phyloP scores from a whole-genome alignment of 2,888 invertebrate species.

The Coenonympha glycerion region DNA sequence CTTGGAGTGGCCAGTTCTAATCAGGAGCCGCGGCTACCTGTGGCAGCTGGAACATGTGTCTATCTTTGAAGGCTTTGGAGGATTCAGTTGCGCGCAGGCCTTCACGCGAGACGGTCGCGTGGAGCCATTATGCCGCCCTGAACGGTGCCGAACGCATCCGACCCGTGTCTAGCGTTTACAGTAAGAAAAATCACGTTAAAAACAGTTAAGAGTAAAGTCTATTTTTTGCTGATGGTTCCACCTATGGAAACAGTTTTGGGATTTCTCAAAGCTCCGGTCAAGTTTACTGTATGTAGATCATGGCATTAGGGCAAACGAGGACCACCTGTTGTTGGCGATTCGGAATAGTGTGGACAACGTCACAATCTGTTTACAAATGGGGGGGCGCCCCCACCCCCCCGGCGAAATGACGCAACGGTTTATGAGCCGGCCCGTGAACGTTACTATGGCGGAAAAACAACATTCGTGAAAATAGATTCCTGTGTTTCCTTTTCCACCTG shows the following conservation, averaged over 20 bases:
- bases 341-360: slow-evolving; percentile 60
- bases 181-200: slow-evolving; percentile 17
- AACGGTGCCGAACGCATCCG: slow-evolving; percentile 44
- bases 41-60: slow-evolving; percentile 57
- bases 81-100: slow-evolving; percentile 72
- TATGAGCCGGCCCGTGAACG: slow-evolving; percentile 59
- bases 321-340: slow-evolving; percentile 70
- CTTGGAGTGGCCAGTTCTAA: slow-evolving; percentile 46
- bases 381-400: slow-evolving; percentile 50
- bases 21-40: slow-evolving; percentile 70
- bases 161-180: slow-evolving; percentile 26
- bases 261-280: slow-evolving; percentile 4
- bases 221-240: slow-evolving; percentile 10
- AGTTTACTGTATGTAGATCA: slow-evolving; percentile 33
- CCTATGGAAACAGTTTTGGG: not conserved
- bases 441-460: slow-evolving; percentile 72
- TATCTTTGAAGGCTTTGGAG: slow-evolving; percentile 15
- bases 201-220: slow-evolving; percentile 1
- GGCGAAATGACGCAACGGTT: slow-evolving; percentile 52
- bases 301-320: slow-evolving; percentile 21
- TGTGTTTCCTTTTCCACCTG: slow-evolving; percentile 49
- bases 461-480: slow-evolving; percentile 68
- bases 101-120: slow-evolving; percentile 66
- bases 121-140: slow-evolving; percentile 46
- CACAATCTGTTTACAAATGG: slow-evolving; percentile 73